Conservation (phyloP, 2,888 invertebrate species). For the Cecidostiba fungosa region DNA sequence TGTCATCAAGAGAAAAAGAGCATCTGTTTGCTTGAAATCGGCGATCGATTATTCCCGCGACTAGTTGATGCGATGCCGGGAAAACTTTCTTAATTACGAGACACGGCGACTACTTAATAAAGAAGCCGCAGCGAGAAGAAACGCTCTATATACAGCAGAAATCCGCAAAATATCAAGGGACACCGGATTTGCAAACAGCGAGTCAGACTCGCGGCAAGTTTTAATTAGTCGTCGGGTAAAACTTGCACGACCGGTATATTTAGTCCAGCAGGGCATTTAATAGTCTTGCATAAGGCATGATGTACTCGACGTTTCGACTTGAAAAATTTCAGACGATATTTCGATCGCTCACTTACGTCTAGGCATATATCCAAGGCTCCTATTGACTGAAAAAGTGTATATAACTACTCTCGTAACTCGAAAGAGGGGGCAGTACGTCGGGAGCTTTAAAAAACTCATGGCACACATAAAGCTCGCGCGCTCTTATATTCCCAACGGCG, state of each 20-base stretch:
- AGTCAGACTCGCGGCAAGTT: constrained; percentile 46
- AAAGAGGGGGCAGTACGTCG: too few species aligned
- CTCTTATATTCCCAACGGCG: not conserved
- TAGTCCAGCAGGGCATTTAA: constrained; percentile 30
- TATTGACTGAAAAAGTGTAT: too few species aligned
- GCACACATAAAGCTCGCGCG: not conserved
- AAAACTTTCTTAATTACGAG: constrained; percentile 56
- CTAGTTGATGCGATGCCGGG: not conserved
- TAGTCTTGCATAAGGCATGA: constrained; percentile 42
- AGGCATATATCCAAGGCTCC: too few species aligned
- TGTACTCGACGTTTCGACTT: too few species aligned
- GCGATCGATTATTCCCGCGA: constrained; percentile 24
- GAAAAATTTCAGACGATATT: too few species aligned
- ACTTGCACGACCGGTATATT: not conserved
- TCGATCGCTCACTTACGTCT: too few species aligned
- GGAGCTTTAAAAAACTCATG: too few species aligned
- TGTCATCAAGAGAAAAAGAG: too few species aligned
- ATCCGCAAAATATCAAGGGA: constrained; percentile 31
- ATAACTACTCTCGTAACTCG: too few species aligned
- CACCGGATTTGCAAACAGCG: constrained; percentile 48
- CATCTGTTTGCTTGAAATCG: not conserved
- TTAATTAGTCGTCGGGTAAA: constrained; percentile 55
- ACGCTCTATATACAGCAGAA: not conserved
- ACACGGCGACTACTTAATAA: not conserved
- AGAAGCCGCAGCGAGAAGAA: not conserved